Evolutionary conservation across 2,113 vertebrate species (phyloP).

Genomic region (Athene cunicularia): DNA sequence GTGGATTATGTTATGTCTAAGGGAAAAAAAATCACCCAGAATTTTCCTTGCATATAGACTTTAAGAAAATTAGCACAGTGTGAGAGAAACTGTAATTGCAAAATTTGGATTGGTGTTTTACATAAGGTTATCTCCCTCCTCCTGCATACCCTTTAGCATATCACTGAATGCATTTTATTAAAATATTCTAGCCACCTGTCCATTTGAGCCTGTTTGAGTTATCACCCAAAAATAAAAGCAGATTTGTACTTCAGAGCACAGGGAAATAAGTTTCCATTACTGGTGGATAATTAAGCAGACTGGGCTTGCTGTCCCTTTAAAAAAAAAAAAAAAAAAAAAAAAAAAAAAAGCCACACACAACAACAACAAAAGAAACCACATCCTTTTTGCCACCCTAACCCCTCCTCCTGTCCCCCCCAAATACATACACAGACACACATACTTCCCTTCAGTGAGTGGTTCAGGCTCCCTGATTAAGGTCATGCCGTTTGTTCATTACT

Average conservation of each 20-base stretch:
- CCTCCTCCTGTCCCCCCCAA: background rate
- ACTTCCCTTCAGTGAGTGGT: constrained; percentile 68
- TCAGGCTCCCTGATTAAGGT: constrained; percentile 89
- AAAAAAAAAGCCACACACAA: background rate
- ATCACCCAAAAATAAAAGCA: constrained; percentile 40
- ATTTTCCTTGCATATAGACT: background rate
- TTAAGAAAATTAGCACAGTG: constrained; percentile 36
- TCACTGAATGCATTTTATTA: constrained; percentile 34
- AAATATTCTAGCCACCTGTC: constrained; percentile 50
- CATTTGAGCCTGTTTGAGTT: constrained; percentile 40
- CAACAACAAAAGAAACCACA: constrained; percentile 62
- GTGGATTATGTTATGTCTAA: background rate
- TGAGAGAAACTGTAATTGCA: constrained; percentile 36
- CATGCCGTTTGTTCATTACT: constrained; percentile 85
- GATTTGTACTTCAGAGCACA: constrained; percentile 12
- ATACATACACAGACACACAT: constrained; percentile 44
- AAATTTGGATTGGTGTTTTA: constrained; percentile 60
- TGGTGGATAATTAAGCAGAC: constrained; percentile 32
- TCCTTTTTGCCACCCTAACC: constrained; percentile 33
- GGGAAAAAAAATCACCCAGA: background rate
- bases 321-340: background rate
- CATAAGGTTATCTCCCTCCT: constrained; percentile 43
- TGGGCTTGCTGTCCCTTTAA: background rate
- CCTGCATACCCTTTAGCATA: constrained; percentile 46
- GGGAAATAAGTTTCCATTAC: constrained; percentile 29